Conservation (phyloP, 2,888 invertebrate species). For the Morpho deidamia region DNA sequence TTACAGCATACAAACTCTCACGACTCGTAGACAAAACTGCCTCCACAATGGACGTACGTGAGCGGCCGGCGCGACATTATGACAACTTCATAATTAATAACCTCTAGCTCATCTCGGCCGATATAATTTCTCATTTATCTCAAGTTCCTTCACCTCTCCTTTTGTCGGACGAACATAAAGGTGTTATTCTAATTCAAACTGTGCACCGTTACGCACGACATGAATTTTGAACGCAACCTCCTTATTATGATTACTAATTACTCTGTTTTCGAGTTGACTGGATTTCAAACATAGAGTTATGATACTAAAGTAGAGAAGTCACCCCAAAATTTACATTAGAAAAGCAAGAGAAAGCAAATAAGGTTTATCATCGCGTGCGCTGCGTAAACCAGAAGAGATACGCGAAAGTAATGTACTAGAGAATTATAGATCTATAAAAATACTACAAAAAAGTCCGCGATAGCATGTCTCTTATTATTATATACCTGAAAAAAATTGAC, state of each 20-base stretch:
- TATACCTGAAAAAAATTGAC: too few relatives aligned
- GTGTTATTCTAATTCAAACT: conserved; percentile 68
- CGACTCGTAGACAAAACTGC: conserved; percentile 62
- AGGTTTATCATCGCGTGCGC: too few relatives aligned
- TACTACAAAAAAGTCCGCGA: too few relatives aligned
- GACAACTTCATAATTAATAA: conserved; percentile 77
- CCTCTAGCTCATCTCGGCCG: conserved; percentile 70
- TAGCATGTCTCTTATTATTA: too few relatives aligned
- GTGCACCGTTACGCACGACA: conserved; percentile 72
- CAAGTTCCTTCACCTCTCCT: conserved; percentile 68
- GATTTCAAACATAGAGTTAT: conserved; percentile 3
- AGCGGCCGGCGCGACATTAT: conserved; percentile 61
- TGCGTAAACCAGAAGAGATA: too few relatives aligned
- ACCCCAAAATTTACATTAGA: background rate
- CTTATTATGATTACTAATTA: conserved; percentile 31
- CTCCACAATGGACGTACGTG: conserved; percentile 62
- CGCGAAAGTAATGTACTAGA: too few relatives aligned
- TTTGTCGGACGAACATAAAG: conserved; percentile 65
- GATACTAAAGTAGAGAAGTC: background rate
- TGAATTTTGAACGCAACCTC: conserved; percentile 41
- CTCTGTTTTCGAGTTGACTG: conserved; percentile 10
- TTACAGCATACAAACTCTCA: conserved; percentile 64
- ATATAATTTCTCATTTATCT: conserved; percentile 77
- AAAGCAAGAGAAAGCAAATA: too few relatives aligned
- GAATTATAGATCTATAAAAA: too few relatives aligned